phyloP scores from a whole-genome alignment of 2,888 invertebrate species.

The Callinectes sapidus region DNA sequence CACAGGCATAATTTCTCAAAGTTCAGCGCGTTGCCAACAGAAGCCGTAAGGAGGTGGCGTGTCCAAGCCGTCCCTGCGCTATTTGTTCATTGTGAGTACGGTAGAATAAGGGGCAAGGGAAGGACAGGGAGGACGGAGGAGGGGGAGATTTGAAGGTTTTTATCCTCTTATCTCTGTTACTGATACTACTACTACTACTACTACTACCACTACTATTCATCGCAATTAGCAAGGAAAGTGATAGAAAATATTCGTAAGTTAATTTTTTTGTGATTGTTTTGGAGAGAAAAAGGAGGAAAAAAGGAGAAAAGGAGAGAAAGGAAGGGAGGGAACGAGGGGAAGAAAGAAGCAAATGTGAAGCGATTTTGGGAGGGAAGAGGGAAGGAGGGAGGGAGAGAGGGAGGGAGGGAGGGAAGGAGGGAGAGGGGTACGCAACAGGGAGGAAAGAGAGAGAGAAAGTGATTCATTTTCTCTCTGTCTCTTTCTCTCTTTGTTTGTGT shows the following conservation, averaged over 20 bases:
- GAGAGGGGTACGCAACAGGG: conserved; percentile 12
- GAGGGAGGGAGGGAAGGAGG: conserved; percentile 31
- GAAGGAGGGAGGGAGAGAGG: background rate
- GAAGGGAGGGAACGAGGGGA: background rate
- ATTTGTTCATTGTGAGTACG: background rate
- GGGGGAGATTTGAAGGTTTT: too few species aligned
- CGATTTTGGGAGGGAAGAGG: background rate
- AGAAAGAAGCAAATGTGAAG: background rate
- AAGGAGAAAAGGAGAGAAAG: too few species aligned
- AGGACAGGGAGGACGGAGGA: background rate
- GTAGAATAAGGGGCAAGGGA: background rate
- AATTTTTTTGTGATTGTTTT: background rate
- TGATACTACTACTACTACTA: too few species aligned
- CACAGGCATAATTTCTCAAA: background rate
- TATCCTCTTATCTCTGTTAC: background rate
- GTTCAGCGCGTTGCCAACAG: background rate
- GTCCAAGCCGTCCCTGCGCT: background rate
- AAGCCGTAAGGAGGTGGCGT: background rate
- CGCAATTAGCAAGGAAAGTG: background rate
- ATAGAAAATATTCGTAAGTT: background rate
- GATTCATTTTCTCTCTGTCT: background rate
- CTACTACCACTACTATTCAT: too few species aligned
- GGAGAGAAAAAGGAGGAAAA: background rate
- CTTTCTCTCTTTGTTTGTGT: background rate
- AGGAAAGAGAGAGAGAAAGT: conserved; percentile 32